These are phyloP conservation scores for Chironomus striatipennis DNA, from an alignment of 1,140 invertebrate species.

Conservation along the genomic window DNA sequence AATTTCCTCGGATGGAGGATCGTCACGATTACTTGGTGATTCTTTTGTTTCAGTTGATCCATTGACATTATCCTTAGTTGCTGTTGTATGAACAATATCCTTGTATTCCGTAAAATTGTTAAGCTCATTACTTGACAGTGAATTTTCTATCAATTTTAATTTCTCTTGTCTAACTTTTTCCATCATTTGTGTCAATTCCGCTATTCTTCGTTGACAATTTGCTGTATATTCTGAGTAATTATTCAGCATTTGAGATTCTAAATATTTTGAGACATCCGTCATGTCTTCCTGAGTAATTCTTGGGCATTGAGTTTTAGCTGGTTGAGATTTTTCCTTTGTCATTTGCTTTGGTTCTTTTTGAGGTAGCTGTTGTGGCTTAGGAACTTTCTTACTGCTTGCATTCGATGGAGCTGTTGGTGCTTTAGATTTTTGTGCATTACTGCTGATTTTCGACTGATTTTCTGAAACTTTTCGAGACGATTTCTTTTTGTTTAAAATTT, in stretches of 20 bases:
- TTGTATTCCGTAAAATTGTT: conserved; percentile 37
- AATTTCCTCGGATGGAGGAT: conserved; percentile 21
- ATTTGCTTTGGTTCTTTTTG: not conserved
- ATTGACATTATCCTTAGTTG: not conserved
- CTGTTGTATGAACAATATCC: conserved; percentile 30
- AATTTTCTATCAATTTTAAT: conserved; percentile 35
- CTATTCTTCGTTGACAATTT: conserved; percentile 36
- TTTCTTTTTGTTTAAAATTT: not conserved
- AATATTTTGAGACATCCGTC: not conserved
- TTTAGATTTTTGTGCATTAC: not conserved
- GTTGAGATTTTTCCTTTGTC: not conserved
- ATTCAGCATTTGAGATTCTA: conserved; percentile 14
- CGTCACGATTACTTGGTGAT: not conserved
- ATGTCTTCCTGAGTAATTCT: not conserved
- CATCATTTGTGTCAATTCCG: conserved; percentile 35
- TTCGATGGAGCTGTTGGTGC: not conserved
- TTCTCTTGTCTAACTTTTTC: conserved; percentile 37
- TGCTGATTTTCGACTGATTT: not conserved
- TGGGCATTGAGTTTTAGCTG: not conserved
- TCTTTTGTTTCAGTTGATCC: not conserved
- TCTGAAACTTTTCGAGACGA: too few relatives aligned
- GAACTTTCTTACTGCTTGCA: not conserved
- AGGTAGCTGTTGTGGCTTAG: not conserved
- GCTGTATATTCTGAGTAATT: conserved; percentile 34
- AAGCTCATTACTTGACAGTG: conserved; percentile 35